These are phyloP conservation scores for Diuraphis noxia DNA, from an alignment of 1,140 invertebrate genomes.

Conservation along the genomic window DNA sequence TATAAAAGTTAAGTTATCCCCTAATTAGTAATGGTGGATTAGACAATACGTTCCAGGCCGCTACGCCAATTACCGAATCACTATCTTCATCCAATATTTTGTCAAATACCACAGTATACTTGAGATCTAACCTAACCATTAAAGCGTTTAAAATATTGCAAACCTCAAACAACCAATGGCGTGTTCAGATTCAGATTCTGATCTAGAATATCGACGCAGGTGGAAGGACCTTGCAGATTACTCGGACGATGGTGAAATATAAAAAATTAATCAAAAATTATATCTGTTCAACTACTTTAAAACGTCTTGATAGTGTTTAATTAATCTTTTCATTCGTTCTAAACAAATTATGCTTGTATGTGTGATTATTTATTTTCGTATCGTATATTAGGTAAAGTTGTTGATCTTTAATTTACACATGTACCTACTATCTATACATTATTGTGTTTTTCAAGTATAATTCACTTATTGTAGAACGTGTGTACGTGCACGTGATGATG, in stretches of 20 bases:
- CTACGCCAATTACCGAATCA: background rate
- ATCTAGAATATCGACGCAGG: conserved; percentile 9
- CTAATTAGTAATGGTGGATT: background rate
- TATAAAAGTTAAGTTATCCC: background rate
- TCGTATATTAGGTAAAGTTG: background rate
- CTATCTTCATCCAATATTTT: background rate
- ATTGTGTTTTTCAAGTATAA: conserved; percentile 15
- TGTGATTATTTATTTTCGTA: conserved; percentile 9
- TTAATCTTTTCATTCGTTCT: background rate
- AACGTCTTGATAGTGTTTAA: background rate
- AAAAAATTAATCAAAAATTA: background rate
- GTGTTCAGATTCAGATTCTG: conserved; percentile 37
- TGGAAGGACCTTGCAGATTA: conserved; percentile 5
- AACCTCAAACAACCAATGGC: background rate
- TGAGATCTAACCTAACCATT: background rate
- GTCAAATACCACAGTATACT: background rate
- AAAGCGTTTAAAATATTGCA: background rate
- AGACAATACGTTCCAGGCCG: background rate
- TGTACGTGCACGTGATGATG: conserved; percentile 29
- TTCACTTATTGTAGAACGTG: background rate
- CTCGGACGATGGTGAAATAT: background rate
- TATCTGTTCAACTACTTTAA: background rate
- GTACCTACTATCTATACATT: background rate
- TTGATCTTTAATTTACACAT: background rate
- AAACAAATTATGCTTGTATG: background rate